phyloP scores from a whole-genome alignment of 2,888 invertebrate species.

The Saturnia pavonia region DNA sequence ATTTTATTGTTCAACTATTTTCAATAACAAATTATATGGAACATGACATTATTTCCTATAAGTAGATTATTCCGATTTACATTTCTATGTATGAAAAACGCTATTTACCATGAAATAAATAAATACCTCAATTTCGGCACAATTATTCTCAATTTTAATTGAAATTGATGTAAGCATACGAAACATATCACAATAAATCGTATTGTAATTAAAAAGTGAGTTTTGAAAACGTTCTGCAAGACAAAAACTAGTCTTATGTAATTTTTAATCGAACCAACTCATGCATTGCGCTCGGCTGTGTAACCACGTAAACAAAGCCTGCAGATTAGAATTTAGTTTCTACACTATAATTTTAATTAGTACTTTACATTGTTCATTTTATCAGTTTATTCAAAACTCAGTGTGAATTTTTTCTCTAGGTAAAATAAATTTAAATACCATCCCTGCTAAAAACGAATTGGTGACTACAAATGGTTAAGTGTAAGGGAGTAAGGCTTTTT shows the following conservation, averaged over 20 bases:
- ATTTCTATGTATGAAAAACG: background rate
- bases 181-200: background rate
- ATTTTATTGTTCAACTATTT: background rate
- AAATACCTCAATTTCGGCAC: background rate
- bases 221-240: constrained; percentile 21
- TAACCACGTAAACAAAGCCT: constrained; percentile 35
- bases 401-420: background rate
- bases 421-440: background rate
- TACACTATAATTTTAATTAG: constrained; percentile 26
- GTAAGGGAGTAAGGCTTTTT: too few relatives aligned
- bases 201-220: constrained; percentile 36
- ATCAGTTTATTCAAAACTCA: background rate
- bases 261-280: constrained; percentile 13
- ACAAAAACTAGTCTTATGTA: background rate
- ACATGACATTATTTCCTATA: background rate
- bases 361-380: background rate
- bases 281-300: constrained; percentile 25
- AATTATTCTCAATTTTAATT: background rate
- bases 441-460: background rate
- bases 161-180: background rate
- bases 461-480: too few relatives aligned
- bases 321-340: constrained; percentile 21
- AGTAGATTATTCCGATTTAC: background rate
- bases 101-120: too few relatives aligned
- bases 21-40: background rate